phyloP scores from a whole-genome alignment of 2,113 vertebrate genomes.

The Propithecus coquereli region DNA sequence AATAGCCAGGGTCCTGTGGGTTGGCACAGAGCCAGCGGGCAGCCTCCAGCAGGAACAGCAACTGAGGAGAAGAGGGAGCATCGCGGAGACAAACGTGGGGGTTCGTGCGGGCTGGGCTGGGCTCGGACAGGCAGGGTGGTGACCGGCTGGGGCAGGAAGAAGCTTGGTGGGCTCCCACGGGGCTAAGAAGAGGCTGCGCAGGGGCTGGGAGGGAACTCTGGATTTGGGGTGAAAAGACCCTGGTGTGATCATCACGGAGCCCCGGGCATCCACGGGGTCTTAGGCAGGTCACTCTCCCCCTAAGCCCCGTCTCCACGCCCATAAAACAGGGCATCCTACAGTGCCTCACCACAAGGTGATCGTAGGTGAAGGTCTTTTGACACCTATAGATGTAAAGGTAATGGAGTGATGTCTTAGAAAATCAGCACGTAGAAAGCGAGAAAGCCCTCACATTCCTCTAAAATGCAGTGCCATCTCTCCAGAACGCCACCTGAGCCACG shows the following conservation, averaged over 20 bases:
- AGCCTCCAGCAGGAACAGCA: not conserved
- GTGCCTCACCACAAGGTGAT: no score
- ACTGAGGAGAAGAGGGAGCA: not conserved
- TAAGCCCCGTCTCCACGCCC: not conserved
- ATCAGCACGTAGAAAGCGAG: not conserved
- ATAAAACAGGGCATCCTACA: not conserved
- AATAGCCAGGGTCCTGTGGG: not conserved
- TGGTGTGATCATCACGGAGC: not conserved
- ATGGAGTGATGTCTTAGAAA: not conserved
- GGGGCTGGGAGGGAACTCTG: not conserved
- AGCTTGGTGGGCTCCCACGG: not conserved
- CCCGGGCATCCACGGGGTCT: accelerated
- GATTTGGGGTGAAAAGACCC: not conserved
- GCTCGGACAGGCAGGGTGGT: not conserved
- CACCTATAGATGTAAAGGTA: not conserved
- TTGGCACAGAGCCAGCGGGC: not conserved
- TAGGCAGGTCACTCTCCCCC: not conserved
- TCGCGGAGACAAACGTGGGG: not conserved
- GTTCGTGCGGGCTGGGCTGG: not conserved
- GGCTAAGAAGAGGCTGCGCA: not conserved
- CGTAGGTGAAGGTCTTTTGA: not conserved
- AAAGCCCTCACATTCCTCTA: not conserved
- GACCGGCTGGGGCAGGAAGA: not conserved
- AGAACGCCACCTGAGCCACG: not conserved
- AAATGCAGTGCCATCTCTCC: not conserved